Percentiles rank a stretch among this genome's conserved stretches.
These are phyloP conservation scores for Emberiza fucata DNA, from an alignment of 2,113 vertebrate species.

Conservation along the genomic window DNA sequence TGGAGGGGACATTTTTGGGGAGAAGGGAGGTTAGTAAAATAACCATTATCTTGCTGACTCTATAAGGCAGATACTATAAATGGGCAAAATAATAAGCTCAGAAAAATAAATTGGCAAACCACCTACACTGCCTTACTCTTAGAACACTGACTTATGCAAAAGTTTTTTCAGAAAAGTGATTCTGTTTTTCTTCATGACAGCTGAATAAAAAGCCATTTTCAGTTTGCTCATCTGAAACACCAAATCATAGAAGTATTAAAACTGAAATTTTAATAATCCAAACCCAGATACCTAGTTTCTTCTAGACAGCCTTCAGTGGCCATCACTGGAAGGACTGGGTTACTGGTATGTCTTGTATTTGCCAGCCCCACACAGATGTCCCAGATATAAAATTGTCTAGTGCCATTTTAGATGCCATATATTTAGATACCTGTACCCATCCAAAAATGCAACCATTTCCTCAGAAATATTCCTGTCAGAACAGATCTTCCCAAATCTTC, in stretches of 20 bases:
- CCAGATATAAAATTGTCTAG: not conserved
- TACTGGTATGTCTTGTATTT: not conserved
- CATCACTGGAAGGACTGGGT: not conserved
- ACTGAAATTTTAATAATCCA: not conserved
- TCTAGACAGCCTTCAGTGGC: not conserved
- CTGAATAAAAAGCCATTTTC: not conserved
- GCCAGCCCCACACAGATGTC: not conserved
- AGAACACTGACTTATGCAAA: constrained; percentile 21
- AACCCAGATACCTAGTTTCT: not conserved
- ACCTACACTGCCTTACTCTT: not conserved
- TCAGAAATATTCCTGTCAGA: not conserved
- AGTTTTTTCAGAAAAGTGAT: constrained; percentile 28
- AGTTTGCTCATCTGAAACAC: not conserved
- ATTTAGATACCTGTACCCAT: not conserved
- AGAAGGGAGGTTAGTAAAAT: not conserved
- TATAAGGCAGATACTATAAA: not conserved
- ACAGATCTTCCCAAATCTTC: not conserved
- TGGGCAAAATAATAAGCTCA: not conserved
- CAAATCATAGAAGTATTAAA: not conserved
- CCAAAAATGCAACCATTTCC: not conserved
- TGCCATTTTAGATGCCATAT: not conserved
- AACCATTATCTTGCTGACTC: constrained; percentile 28
- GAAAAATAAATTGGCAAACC: not conserved
- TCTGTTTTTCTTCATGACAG: not conserved
- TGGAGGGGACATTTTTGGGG: not conserved